phyloP scores from a whole-genome alignment of 2,888 invertebrate genomes.

The Caenorhabditis doughertyi region DNA sequence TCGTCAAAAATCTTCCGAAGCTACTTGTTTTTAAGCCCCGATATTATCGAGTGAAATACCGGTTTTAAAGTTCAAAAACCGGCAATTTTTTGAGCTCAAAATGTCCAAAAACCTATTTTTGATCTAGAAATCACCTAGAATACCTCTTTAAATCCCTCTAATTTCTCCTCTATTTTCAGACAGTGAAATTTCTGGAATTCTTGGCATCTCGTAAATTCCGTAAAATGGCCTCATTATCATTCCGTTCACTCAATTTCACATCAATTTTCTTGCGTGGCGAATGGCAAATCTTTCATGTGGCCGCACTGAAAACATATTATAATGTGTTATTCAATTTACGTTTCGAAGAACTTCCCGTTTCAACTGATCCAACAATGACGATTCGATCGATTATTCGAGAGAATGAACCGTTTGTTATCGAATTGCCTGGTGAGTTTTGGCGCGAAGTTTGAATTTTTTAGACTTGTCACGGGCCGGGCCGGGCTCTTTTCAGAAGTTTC shows the following conservation, averaged over 20 bases:
- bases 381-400: conserved; percentile 61
- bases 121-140: too few relatives aligned
- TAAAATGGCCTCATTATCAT: conserved; percentile 55
- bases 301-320: conserved; percentile 67
- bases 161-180: conserved; percentile 45
- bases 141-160: too few relatives aligned
- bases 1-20: too few relatives aligned
- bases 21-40: too few relatives aligned
- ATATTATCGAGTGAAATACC: too few relatives aligned
- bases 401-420: conserved; percentile 68
- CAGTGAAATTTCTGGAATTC: conserved; percentile 68
- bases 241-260: conserved; percentile 46
- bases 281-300: conserved; percentile 66
- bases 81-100: too few relatives aligned
- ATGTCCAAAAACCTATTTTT: not conserved
- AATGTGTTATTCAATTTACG: conserved; percentile 70
- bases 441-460: too few relatives aligned
- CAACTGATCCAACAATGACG: conserved; percentile 56
- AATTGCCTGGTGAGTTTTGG: conserved; percentile 63
- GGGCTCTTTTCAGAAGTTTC: too few relatives aligned
- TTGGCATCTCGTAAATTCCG: conserved; percentile 67
- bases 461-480: too few relatives aligned
- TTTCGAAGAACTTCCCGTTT: conserved; percentile 71
- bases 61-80: too few relatives aligned
- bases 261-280: conserved; percentile 66